Evolutionary conservation across 2,888 invertebrate genomes (phyloP), one percentile per base, ranked within the genome.

Genomic region (Trissolcus brochymenae): DNA sequence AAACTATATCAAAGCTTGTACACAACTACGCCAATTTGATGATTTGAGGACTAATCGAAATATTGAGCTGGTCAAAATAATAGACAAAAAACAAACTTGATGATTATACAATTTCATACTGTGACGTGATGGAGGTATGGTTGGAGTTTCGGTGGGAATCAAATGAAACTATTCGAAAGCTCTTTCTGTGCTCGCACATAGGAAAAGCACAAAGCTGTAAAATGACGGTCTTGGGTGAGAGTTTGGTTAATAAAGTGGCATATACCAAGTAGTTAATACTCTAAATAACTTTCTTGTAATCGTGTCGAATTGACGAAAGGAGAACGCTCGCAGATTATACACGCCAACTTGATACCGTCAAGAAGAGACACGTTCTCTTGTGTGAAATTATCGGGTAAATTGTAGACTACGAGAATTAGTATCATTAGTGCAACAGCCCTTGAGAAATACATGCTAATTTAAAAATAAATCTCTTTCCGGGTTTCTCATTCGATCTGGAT

Each of bases 201-300:
- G 60, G 56, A 53, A 21, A 43, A 40, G 56, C 51, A 29, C 57
- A 16, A 40, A 35, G 40, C 53, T 59, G 53, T 54, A 65, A 59
- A 72, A 65, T 41, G 59, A n/a, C 25, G 50, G 40, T 46, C 29
- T 55, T 40, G 60, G 50, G 50, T 43, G 54, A 46, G 35, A 35
- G 35, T 35, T 35, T 35, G 6, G 66, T 66, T 73, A 66, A 73
- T 73, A 73, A 66, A 57, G 60, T 50, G 56, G 55, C 49, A 66
- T 53, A 53, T 46, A 53, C 57, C 25, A 25, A 56, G 64, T 14
- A 57, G 67, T 65, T 72, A 43, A 55, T 65, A 56, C 60, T 40
- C 50, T 21, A 50, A 55, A 61, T 56, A 73, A 66, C 59, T 73
- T 72, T 73, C 59, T 35, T 29, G 59, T 65, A 65, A 57, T 64